Percentiles rank a stretch among this genome's conserved stretches.
Conservation (phyloP, 1,140 invertebrate species). For the Marisa cornuarietis region DNA sequence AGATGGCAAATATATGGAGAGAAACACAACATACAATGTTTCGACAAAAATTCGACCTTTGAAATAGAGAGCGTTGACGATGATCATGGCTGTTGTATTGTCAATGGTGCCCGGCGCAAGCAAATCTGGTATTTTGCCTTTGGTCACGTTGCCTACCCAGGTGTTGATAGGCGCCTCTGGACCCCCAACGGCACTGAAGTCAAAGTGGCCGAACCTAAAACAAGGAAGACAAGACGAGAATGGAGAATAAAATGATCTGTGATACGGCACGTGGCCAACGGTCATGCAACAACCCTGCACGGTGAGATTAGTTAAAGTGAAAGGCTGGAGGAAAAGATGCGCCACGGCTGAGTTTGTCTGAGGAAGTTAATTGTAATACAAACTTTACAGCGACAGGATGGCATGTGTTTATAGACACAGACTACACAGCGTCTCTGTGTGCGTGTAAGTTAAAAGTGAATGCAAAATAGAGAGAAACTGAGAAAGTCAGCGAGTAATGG, state of each 20-base stretch:
- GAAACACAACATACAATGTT: neutral
- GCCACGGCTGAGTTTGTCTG: too few relatives aligned
- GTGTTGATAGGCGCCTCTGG: conserved; percentile 24
- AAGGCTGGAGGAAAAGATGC: neutral
- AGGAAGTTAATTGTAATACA: neutral
- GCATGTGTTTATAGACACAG: too few relatives aligned
- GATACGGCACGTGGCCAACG: too few relatives aligned
- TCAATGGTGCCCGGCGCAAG: conserved; percentile 10
- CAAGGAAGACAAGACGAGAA: neutral
- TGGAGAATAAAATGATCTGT: too few relatives aligned
- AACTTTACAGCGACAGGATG: neutral
- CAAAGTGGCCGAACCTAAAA: conserved; percentile 12
- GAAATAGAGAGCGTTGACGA: conserved; percentile 73
- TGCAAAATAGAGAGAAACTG: too few relatives aligned
- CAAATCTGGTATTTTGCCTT: conserved; percentile 16
- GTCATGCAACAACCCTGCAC: too few relatives aligned
- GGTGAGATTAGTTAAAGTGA: too few relatives aligned
- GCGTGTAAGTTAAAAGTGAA: too few relatives aligned
- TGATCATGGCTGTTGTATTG: conserved; percentile 12
- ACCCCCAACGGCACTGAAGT: conserved; percentile 10
- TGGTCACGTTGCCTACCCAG: conserved; percentile 21
- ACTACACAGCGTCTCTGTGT: too few relatives aligned
- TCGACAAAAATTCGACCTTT: conserved; percentile 71
- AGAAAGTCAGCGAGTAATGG: too few relatives aligned
- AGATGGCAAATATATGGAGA: neutral